Conservation (phyloP, 2,797 vertebrate genomes). For the Ctenosaura bakeri region DNA sequence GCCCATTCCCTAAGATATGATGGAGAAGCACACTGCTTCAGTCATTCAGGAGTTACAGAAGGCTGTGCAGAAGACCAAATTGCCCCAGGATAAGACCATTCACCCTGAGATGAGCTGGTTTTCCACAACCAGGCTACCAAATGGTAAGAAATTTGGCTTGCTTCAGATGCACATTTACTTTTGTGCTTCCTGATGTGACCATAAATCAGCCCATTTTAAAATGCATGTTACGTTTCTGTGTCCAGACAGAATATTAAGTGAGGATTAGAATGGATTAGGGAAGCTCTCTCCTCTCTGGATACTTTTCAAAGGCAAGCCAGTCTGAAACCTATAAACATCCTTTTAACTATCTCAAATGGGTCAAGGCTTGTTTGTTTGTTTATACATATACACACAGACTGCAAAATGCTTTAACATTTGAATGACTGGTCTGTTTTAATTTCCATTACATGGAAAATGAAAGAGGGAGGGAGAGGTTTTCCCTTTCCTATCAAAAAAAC, state of each 20-base stretch:
- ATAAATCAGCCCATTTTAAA: not conserved
- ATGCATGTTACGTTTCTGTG: not conserved
- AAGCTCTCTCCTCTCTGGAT: not conserved
- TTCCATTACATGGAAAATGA: not conserved
- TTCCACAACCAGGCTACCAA: not conserved
- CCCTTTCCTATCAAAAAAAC: not conserved
- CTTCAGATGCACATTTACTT: not conserved
- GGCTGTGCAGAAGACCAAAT: not conserved
- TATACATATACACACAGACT: not conserved
- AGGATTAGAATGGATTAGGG: not conserved
- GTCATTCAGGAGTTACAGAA: no score
- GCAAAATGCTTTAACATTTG: not conserved
- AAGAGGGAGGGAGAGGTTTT: not conserved
- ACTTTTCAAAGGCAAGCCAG: not conserved
- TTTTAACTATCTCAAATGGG: not conserved
- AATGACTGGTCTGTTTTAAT: conserved; percentile 9
- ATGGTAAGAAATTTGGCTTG: not conserved
- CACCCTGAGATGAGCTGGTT: not conserved
- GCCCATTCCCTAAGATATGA: no score
- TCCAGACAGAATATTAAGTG: not conserved
- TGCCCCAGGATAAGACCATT: not conserved
- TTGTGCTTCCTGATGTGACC: not conserved
- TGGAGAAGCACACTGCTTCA: not conserved
- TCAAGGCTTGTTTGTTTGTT: not conserved
- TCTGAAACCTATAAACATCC: not conserved